Evolutionary conservation across 2,113 vertebrate genomes (phyloP).

Genomic region (Malaclemys terrapin): DNA sequence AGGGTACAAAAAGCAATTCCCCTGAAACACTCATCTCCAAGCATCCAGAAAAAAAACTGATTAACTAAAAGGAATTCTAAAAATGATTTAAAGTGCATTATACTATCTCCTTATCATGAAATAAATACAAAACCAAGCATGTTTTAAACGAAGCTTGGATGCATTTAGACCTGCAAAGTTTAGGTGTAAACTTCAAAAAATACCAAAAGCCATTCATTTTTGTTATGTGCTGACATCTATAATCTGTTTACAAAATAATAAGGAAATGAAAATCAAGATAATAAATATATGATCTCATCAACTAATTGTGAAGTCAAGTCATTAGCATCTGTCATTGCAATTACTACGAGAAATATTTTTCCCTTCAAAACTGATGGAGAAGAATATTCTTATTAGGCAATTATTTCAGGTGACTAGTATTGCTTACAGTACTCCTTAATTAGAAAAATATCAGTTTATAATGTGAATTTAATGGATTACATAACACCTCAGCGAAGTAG

Average conservation of each 20-base stretch:
- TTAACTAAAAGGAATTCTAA: constrained; percentile 61
- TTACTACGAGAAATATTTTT: neutral
- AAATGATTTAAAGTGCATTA: constrained; percentile 1
- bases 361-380: neutral
- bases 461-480: constrained; percentile 31
- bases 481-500: neutral
- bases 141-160: neutral
- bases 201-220: neutral
- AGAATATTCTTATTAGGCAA: neutral
- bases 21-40: constrained; percentile 68
- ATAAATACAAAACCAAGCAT: neutral
- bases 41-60: constrained; percentile 5
- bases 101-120: neutral
- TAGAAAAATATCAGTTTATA: neutral
- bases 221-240: neutral
- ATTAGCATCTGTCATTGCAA: neutral
- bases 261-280: constrained; percentile 29
- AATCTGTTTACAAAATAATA: neutral
- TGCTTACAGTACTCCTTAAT: constrained; percentile 14
- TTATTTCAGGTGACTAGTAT: neutral
- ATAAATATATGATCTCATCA: neutral
- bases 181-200: neutral
- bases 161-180: neutral
- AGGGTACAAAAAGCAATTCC: constrained; percentile 80
- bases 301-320: constrained; percentile 5